These are phyloP conservation scores for Phallusia fumigata DNA, from an alignment of 23 tunicate genomes.

Conservation along the genomic window DNA sequence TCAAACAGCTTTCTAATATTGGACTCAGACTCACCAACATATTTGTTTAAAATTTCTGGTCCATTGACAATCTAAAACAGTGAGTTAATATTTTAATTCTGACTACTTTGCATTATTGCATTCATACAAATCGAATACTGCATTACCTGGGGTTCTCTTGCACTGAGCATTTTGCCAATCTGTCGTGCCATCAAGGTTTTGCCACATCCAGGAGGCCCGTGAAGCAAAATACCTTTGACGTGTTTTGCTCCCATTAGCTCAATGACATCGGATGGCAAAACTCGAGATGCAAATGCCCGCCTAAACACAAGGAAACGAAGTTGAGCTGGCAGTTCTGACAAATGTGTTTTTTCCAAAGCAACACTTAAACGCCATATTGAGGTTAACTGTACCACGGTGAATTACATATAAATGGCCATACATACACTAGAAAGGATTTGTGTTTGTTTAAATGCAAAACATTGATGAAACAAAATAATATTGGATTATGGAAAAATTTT, in stretches of 20 bases:
- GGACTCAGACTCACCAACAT: constrained; percentile 94
- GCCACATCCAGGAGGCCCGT: constrained; percentile 99
- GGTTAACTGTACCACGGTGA: too few species aligned
- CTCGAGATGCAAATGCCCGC: constrained; percentile 97
- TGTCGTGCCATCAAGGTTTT: constrained; percentile 98
- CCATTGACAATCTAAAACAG: constrained; percentile 89
- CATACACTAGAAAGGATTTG: too few species aligned
- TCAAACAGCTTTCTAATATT: constrained; percentile 95
- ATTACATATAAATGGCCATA: too few species aligned
- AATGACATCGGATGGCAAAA: constrained; percentile 83
- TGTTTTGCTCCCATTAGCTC: constrained; percentile 96
- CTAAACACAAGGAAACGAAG: constrained; percentile 15
- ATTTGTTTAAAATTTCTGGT: constrained; percentile 98
- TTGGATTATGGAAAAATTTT: not conserved
- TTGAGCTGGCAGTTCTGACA: too few species aligned
- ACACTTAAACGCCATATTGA: too few species aligned
- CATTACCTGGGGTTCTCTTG: constrained; percentile 81
- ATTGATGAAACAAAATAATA: not conserved
- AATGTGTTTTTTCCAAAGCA: too few species aligned
- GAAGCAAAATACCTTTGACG: constrained; percentile 86
- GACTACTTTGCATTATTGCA: too few species aligned
- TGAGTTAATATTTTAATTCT: not conserved
- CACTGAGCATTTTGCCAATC: constrained; percentile 95
- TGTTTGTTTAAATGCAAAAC: not conserved
- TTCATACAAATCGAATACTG: not conserved